phyloP scores from a whole-genome alignment of 2,797 vertebrate species.

The Poeciliopsis paucimaculata region DNA sequence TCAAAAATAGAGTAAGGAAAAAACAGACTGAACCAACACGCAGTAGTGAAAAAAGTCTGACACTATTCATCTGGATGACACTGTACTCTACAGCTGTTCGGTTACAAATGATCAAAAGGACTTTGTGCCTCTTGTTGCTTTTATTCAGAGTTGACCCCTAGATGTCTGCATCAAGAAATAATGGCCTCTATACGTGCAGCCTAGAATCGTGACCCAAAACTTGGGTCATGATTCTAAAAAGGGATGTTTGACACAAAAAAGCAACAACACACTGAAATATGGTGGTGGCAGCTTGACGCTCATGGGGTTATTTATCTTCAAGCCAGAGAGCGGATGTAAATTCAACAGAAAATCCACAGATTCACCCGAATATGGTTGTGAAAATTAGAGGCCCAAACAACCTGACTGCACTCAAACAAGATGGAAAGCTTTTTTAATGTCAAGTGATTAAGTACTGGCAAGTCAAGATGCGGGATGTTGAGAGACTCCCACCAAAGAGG shows the following conservation, averaged over 20 bases:
- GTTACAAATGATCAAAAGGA: neutral
- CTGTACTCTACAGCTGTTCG: neutral
- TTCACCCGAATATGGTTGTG: neutral
- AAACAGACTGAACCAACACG: neutral
- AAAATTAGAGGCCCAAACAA: neutral
- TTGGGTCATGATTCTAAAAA: neutral
- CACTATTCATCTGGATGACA: neutral
- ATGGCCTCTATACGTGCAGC: neutral
- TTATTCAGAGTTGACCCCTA: neutral
- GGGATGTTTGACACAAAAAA: neutral
- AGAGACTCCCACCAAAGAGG: neutral
- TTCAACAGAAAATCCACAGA: neutral
- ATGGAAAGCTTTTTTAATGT: neutral
- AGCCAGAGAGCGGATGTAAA: neutral
- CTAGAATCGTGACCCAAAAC: no score
- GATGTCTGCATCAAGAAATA: neutral
- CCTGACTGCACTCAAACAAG: neutral
- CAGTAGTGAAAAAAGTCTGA: neutral
- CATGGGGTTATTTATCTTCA: neutral
- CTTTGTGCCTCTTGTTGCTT: neutral
- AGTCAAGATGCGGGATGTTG: neutral
- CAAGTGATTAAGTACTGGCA: neutral
- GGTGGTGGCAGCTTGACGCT: neutral
- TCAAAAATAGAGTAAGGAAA: neutral
- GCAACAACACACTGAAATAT: neutral